A percentile compares a stretch with the other conserved stretches of the same genome.
Conservation (phyloP, 2,113 vertebrate genomes). For the Propithecus coquereli region DNA sequence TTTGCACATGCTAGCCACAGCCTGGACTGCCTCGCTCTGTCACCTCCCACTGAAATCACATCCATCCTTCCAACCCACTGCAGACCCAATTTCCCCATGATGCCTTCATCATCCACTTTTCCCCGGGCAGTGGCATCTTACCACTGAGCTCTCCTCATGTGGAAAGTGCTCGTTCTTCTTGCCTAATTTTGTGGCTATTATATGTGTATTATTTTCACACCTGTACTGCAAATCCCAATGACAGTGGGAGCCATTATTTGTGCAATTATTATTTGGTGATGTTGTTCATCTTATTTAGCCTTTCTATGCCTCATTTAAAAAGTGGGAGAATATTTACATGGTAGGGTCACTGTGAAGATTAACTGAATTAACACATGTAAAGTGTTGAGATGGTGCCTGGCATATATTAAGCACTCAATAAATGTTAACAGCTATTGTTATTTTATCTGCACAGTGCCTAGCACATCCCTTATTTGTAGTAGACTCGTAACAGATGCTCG, state of each 20-base stretch:
- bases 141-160: background rate
- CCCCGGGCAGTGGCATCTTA: background rate
- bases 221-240: background rate
- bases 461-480: background rate
- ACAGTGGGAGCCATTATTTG: background rate
- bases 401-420: background rate
- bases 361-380: background rate
- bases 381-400: background rate
- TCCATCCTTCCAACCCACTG: background rate
- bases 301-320: background rate
- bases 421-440: background rate
- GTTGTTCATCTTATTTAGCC: background rate
- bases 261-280: background rate
- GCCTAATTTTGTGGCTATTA: background rate
- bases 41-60: background rate
- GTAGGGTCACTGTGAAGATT: background rate
- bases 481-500: background rate
- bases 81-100: fast-evolving
- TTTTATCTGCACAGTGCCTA: background rate
- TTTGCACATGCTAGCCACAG: fast-evolving
- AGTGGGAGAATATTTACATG: background rate
- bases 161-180: background rate
- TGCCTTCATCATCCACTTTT: background rate
- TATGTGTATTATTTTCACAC: background rate
- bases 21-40: no score